These are phyloP conservation scores for Ptiloglossa arizonensis DNA, from an alignment of 1,140 invertebrate genomes.

Conservation along the genomic window DNA sequence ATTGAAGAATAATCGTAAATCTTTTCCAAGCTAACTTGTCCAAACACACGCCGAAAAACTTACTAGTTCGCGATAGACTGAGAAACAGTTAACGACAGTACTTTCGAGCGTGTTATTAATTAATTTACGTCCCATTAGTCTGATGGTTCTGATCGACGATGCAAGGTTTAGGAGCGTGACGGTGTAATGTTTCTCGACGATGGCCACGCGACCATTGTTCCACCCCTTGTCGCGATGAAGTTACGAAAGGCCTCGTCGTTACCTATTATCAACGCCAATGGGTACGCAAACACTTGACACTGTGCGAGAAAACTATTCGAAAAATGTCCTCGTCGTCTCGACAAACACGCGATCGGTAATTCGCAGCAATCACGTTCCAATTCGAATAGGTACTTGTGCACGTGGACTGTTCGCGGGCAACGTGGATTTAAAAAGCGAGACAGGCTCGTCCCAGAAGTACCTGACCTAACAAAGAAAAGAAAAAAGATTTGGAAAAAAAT, in stretches of 20 bases:
- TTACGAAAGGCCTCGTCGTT: conserved; percentile 19
- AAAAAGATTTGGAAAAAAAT: no score
- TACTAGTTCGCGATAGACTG: no score
- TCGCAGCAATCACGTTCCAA: conserved; percentile 11
- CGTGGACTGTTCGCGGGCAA: background rate
- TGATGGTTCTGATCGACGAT: background rate
- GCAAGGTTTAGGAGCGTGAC: conserved; percentile 3
- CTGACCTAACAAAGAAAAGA: background rate
- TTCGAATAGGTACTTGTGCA: conserved; percentile 3
- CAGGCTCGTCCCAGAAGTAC: no score
- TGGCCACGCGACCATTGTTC: conserved; percentile 46
- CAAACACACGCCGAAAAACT: no score
- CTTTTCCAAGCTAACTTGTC: no score
- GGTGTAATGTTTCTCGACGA: conserved; percentile 4
- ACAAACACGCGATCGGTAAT: conserved; percentile 16
- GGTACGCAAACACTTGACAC: conserved; percentile 43
- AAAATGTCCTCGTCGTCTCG: background rate
- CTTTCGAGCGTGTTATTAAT: conserved; percentile 5
- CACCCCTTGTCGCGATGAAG: background rate
- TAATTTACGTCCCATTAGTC: conserved; percentile 14
- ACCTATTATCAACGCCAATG: background rate
- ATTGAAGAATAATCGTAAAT: no score
- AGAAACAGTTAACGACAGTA: background rate
- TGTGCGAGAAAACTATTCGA: background rate
- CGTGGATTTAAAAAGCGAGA: background rate